Percentiles rank a stretch among this genome's conserved stretches.
Conservation (phyloP, 2,888 invertebrate genomes). For the Agonopterix subpropinquella region DNA sequence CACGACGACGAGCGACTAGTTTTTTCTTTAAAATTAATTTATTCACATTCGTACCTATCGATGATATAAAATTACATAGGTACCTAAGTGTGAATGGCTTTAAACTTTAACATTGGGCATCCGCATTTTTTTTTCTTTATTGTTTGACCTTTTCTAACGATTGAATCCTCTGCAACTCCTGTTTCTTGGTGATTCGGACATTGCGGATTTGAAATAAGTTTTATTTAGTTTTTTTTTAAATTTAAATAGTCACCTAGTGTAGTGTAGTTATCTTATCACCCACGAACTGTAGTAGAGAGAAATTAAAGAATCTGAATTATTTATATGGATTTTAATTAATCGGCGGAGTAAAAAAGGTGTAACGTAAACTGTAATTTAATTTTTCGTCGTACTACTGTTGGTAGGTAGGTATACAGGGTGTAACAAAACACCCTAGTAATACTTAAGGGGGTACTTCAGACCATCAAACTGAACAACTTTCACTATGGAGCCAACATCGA, state of each 20-base stretch:
- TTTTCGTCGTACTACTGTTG: too few relatives aligned
- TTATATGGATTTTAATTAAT: too few relatives aligned
- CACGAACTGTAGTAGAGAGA: background rate
- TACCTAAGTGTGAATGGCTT: too few relatives aligned
- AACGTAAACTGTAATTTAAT: too few relatives aligned
- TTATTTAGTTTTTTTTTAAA: background rate
- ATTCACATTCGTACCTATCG: slow-evolving; percentile 11
- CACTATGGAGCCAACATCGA: too few relatives aligned
- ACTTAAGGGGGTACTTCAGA: too few relatives aligned
- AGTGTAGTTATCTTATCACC: background rate
- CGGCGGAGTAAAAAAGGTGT: too few relatives aligned
- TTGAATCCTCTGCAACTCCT: background rate
- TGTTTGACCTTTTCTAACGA: slow-evolving; percentile 25
- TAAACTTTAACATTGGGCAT: too few relatives aligned
- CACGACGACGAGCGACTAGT: slow-evolving; percentile 38
- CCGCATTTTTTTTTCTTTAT: slow-evolving; percentile 18
- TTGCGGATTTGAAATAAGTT: background rate
- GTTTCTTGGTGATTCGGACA: background rate
- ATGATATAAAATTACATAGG: background rate
- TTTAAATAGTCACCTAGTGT: background rate
- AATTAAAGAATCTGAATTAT: too few relatives aligned
- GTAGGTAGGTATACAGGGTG: too few relatives aligned
- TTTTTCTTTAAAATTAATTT: slow-evolving; percentile 24
- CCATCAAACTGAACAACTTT: too few relatives aligned
- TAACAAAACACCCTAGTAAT: too few relatives aligned